phyloP scores from a whole-genome alignment of 2,888 invertebrate genomes.

The Panorpa germanica region DNA sequence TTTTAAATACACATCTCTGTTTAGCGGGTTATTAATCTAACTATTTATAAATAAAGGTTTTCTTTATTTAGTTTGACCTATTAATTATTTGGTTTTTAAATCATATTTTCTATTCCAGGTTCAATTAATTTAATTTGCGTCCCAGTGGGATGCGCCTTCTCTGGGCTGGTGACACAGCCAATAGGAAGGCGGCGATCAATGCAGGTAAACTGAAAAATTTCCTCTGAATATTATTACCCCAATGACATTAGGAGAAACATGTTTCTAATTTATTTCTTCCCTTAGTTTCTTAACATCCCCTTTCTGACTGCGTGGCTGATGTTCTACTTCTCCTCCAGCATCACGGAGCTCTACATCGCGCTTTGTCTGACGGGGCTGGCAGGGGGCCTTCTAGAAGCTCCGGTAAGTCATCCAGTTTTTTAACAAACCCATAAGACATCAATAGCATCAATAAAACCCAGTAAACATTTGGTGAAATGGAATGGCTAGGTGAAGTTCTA shows the following conservation, averaged over 20 bases:
- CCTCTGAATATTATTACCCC: not conserved
- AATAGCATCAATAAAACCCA: too few relatives aligned
- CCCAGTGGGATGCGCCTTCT: slow-evolving; percentile 57
- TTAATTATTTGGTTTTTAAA: not conserved
- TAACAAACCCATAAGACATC: too few relatives aligned
- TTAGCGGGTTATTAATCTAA: too few relatives aligned
- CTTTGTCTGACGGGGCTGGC: slow-evolving; percentile 52
- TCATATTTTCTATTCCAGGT: slow-evolving; percentile 29
- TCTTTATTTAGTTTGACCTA: slow-evolving; percentile 2
- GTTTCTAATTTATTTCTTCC: slow-evolving; percentile 6
- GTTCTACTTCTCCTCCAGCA: slow-evolving; percentile 41
- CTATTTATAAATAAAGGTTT: not conserved
- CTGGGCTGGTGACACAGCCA: slow-evolving; percentile 50
- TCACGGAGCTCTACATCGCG: slow-evolving; percentile 47
- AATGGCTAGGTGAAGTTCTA: too few relatives aligned
- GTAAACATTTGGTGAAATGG: too few relatives aligned
- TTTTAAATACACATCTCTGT: too few relatives aligned
- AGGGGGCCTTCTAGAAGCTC: slow-evolving; percentile 64
- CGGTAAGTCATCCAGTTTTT: slow-evolving; percentile 47
- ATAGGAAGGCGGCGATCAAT: slow-evolving; percentile 55
- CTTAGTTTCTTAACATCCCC: slow-evolving; percentile 42
- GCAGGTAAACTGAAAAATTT: slow-evolving; percentile 28
- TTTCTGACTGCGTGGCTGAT: slow-evolving; percentile 57
- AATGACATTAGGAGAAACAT: not conserved
- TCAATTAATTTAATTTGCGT: slow-evolving; percentile 65